phyloP scores from a whole-genome alignment of 2,797 vertebrate species.

The Odontamblyopus lacepedii region DNA sequence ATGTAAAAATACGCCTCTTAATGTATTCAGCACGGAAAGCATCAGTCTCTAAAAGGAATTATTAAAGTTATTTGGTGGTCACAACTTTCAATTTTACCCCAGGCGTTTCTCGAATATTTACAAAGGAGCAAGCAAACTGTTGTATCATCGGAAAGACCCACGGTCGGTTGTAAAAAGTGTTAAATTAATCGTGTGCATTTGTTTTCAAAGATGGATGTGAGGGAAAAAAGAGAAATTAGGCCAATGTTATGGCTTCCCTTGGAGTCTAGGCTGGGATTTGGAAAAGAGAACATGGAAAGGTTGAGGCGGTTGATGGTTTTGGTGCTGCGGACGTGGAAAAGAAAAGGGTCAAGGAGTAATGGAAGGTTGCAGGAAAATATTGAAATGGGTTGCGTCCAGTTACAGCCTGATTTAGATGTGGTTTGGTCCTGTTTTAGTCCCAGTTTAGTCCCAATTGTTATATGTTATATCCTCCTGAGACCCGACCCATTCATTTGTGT shows the following conservation, averaged over 20 bases:
- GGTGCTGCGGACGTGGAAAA: neutral
- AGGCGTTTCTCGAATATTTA: neutral
- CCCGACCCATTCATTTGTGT: too few species aligned
- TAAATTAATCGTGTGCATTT: neutral
- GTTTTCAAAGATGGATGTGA: neutral
- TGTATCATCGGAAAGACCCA: neutral
- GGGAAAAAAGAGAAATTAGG: neutral
- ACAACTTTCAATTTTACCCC: slow-evolving; percentile 5
- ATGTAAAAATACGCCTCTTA: neutral
- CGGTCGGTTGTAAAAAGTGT: neutral
- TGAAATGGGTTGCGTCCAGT: neutral
- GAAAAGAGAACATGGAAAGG: neutral
- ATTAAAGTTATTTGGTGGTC: neutral
- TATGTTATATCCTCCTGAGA: neutral
- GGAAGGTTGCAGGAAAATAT: neutral
- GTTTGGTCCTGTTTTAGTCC: neutral
- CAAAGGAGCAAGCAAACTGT: neutral
- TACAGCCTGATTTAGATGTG: neutral
- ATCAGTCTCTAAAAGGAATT: neutral
- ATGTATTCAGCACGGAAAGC: neutral
- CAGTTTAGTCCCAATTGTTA: neutral
- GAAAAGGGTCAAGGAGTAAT: neutral
- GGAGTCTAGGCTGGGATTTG: neutral
- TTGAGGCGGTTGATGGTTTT: neutral
- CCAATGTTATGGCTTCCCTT: neutral